These are phyloP conservation scores for Neodon shergylaensis DNA, from an alignment of 2,113 vertebrate species.

Conservation along the genomic window DNA sequence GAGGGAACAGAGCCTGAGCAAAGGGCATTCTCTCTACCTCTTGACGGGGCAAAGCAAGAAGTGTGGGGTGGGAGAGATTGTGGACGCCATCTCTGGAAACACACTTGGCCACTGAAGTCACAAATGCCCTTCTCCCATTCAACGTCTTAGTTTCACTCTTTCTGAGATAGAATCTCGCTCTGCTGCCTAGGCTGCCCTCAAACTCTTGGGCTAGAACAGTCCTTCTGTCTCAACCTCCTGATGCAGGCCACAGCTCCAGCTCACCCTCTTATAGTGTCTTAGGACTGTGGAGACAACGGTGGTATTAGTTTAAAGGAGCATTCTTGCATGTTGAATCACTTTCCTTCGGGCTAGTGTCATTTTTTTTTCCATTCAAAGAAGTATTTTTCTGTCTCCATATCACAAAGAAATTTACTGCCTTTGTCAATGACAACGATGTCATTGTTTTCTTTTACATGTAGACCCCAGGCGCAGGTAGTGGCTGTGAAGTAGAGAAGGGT, in stretches of 20 bases:
- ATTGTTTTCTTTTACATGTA: background rate
- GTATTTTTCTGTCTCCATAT: background rate
- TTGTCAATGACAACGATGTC: background rate
- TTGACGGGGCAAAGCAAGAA: background rate
- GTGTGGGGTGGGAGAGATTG: background rate
- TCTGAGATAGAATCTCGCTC: background rate
- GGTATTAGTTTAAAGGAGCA: background rate
- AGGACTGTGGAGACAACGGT: background rate
- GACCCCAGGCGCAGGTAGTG: no score
- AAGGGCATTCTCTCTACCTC: background rate
- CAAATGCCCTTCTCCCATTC: background rate
- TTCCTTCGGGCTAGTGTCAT: background rate
- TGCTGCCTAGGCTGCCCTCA: background rate
- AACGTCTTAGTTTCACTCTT: background rate
- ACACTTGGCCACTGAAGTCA: background rate
- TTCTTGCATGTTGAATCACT: background rate
- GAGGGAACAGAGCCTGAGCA: background rate
- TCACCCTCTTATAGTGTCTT: background rate
- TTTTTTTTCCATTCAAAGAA: background rate
- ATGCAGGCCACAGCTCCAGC: background rate
- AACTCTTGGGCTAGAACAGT: background rate
- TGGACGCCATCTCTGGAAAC: background rate
- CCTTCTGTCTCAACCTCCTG: background rate
- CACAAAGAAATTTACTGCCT: background rate
- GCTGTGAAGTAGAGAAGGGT: background rate